Percentiles rank a stretch among this genome's conserved stretches.
Conservation (phyloP, 2,888 invertebrate genomes). For the Dendrolimus houi region DNA sequence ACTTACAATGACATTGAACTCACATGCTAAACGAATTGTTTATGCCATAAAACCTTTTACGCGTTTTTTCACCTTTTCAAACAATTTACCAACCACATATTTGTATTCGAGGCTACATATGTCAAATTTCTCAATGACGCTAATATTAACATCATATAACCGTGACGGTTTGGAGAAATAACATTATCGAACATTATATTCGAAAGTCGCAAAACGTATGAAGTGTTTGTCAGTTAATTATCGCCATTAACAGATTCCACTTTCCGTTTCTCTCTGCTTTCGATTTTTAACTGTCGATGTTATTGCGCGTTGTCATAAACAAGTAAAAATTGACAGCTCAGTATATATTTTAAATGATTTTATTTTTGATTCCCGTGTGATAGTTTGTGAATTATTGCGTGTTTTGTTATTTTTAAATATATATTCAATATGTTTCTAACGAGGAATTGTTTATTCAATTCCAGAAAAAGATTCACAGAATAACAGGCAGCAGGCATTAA, state of each 20-base stretch:
- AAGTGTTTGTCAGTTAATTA: slow-evolving; percentile 44
- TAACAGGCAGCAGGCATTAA: too few relatives aligned
- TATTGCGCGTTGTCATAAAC: neutral
- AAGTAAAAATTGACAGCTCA: too few relatives aligned
- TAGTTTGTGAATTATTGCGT: too few relatives aligned
- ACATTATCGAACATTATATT: slow-evolving; percentile 30
- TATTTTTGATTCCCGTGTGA: too few relatives aligned
- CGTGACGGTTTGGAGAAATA: slow-evolving; percentile 9
- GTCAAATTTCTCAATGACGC: neutral
- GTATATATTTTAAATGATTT: too few relatives aligned
- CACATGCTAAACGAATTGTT: neutral
- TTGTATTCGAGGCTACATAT: neutral
- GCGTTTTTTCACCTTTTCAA: slow-evolving; percentile 10
- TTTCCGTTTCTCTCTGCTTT: slow-evolving; percentile 43
- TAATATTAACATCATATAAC: neutral
- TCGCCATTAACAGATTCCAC: slow-evolving; percentile 42
- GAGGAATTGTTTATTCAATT: too few relatives aligned
- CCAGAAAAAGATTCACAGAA: too few relatives aligned
- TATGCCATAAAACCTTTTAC: slow-evolving; percentile 5
- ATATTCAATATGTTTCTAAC: too few relatives aligned
- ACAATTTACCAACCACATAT: neutral
- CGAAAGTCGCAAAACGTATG: slow-evolving; percentile 44
- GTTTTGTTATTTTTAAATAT: too few relatives aligned
- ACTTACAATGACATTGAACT: neutral
- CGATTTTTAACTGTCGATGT: slow-evolving; percentile 19